Evolutionary conservation across 2,113 vertebrate genomes (phyloP).

Genomic region (Penelope pileata): DNA sequence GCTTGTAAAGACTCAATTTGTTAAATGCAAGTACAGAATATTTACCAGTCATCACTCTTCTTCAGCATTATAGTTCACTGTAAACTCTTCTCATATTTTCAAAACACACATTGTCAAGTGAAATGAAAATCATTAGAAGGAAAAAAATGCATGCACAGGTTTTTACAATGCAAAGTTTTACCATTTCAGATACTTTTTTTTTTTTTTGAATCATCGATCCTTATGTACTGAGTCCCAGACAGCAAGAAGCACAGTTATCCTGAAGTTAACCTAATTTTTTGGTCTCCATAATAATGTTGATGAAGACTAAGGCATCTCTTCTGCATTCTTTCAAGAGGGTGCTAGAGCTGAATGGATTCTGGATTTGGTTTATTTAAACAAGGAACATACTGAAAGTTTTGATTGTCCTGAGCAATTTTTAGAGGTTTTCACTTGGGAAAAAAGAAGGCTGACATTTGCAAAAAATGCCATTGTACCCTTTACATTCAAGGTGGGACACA

Average conservation of each 20-base stretch:
- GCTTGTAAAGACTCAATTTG: neutral
- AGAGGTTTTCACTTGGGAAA: neutral
- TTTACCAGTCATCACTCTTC: neutral
- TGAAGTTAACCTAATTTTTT: neutral
- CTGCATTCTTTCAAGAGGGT: neutral
- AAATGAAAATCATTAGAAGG: neutral
- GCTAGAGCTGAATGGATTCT: neutral
- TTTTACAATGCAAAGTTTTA: neutral
- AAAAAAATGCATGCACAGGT: neutral
- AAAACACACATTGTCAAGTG: neutral
- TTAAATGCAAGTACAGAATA: neutral
- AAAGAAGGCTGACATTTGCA: neutral
- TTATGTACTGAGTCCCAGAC: neutral
- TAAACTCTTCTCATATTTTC: neutral
- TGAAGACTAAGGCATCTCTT: neutral
- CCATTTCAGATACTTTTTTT: neutral
- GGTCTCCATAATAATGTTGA: rapidly evolving
- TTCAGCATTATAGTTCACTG: neutral
- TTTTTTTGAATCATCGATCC: neutral
- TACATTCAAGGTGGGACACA: neutral
- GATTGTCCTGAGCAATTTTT: neutral
- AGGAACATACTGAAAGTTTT: neutral
- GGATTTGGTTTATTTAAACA: neutral
- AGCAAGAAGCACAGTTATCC: neutral
- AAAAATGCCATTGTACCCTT: neutral